Base-by-base conservation (phyloP, 2,888 invertebrate genomes). In the Chrysolina americana region DNA sequence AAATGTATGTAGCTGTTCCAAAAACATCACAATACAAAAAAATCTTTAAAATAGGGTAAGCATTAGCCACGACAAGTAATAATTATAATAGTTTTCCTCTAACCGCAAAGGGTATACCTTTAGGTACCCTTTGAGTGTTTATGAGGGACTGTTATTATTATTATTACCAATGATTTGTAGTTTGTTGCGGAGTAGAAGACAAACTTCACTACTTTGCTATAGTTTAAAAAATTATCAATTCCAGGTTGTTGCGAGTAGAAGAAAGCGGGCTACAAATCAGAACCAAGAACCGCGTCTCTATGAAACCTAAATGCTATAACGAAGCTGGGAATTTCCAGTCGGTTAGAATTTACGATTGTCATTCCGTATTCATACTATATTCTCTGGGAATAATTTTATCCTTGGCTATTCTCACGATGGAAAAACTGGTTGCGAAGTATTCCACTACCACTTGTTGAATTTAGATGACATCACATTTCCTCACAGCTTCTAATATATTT, bases 21-120 rank as follows among this genome's bases (percentile, higher is more conserved):
- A 86, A 84, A 74, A 76, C 80, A 19, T 85, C 85, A 10, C 84
- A 83, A 9, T 84, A 83, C 75, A 80, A 78, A 59, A 80, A 85
- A 70, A 75, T 84, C 28, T 82, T 86, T 53, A 84, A 83, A 80
- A 74, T 82, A 15, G 78, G 81, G 84, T 84, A 81, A 76, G 83
- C 23, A 64, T 41, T 11, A 65, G 47, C n/a, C 19, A 28, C n/a
- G 28, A 5, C 28, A 28, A 28, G 5, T 28, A 28, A 28, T 28
- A n/a, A n/a, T n/a, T n/a, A n/a, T n/a, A n/a, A n/a, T n/a, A n/a
- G 28, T 28, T 3, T 2, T 28, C 5, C 28, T 28, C 28, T 28
- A 28, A 21, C 11, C n/a, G 19, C 36, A 41, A 5, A 23, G 21
- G 66, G n/a, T n/a, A n/a, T n/a, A n/a, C n/a, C n/a, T n/a, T n/a